Evolutionary conservation across 2,797 vertebrate species (phyloP).

Genomic region (Aeoliscus strigatus): DNA sequence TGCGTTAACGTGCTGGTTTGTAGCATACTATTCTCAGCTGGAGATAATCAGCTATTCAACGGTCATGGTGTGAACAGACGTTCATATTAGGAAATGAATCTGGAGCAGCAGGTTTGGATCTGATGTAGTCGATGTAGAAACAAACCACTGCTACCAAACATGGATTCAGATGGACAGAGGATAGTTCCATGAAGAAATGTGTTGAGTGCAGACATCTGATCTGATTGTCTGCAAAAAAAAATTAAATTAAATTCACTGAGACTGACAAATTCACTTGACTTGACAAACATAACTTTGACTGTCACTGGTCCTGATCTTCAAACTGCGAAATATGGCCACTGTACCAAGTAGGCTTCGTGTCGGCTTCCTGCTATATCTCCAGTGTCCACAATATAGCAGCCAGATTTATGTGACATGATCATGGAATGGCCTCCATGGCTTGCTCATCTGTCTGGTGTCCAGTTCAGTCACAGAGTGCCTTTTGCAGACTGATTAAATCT

Average conservation of each 20-base stretch:
- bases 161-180: too few relatives aligned
- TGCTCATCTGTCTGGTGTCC: conserved; percentile 17
- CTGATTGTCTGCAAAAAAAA: neutral
- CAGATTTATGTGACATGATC: neutral
- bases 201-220: neutral
- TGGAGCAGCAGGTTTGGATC: too few relatives aligned
- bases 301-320: neutral
- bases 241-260: conserved; percentile 5
- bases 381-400: neutral
- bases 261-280: conserved; percentile 1
- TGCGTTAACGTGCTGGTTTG: too few relatives aligned
- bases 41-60: too few relatives aligned
- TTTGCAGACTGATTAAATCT: conserved; percentile 10
- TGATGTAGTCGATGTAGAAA: too few relatives aligned
- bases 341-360: neutral
- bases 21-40: too few relatives aligned
- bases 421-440: neutral
- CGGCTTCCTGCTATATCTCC: conserved; percentile 2
- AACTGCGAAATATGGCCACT: conserved; percentile 1
- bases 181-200: too few relatives aligned
- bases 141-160: too few relatives aligned
- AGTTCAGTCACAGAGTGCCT: conserved; percentile 14
- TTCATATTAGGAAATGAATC: too few relatives aligned
- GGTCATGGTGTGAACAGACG: too few relatives aligned
- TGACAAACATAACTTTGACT: conserved; percentile 9